These are phyloP conservation scores for Eulemur macaco DNA, from an alignment of 2,113 vertebrate species.

Conservation along the genomic window DNA sequence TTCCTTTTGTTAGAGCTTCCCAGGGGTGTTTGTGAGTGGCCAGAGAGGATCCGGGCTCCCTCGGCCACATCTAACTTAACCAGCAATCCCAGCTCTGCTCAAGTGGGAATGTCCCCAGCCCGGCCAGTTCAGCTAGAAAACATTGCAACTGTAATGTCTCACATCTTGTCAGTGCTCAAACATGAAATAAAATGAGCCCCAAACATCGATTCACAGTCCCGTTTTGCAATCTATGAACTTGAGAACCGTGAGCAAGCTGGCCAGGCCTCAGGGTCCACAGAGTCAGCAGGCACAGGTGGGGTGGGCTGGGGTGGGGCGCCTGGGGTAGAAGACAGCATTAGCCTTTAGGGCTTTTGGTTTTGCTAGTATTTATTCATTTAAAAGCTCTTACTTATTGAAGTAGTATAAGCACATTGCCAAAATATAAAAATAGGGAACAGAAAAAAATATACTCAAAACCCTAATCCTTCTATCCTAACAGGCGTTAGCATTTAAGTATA, in stretches of 20 bases:
- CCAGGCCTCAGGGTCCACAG: neutral
- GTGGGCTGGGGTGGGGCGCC: neutral
- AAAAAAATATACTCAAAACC: neutral
- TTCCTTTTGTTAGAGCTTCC: conserved; percentile 33
- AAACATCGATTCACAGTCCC: neutral
- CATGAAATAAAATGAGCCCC: neutral
- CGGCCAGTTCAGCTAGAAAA: neutral
- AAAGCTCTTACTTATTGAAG: neutral
- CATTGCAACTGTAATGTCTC: neutral
- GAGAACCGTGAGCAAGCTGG: neutral
- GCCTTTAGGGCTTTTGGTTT: neutral
- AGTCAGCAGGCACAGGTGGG: rapidly evolving
- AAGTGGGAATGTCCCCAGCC: neutral
- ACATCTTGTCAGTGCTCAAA: neutral
- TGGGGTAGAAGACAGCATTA: neutral
- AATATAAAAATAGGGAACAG: conserved; percentile 5
- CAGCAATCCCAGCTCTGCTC: neutral
- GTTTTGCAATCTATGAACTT: neutral
- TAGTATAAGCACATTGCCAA: neutral
- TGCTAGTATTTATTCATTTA: neutral
- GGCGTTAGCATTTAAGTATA: conserved; percentile 13
- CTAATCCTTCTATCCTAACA: conserved; percentile 25
- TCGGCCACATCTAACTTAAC: neutral
- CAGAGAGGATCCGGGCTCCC: neutral
- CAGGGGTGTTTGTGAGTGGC: neutral